Base-by-base conservation (phyloP, 1,140 invertebrate genomes). In the Myzus persicae region DNA sequence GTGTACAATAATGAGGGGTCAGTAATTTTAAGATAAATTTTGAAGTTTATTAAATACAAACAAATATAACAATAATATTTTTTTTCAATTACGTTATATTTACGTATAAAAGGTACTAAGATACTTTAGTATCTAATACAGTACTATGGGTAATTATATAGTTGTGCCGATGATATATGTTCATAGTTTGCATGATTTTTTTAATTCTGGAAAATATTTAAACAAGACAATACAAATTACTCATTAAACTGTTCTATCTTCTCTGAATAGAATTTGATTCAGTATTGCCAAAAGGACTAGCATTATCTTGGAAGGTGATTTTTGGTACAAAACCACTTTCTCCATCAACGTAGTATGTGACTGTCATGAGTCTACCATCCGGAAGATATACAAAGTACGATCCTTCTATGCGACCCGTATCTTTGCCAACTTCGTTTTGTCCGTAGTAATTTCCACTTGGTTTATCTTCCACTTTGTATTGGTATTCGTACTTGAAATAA, bases 401-500 rank as follows among this genome's bases (percentile, higher is more conserved):
- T 26, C 94, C 94, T 93, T 95, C 95, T 48, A 95, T 96, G 94
- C 96, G 96, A 91, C 96, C 96, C 93, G 95, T 95, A 6, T 95
- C 96, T 93, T 97, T 96, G 1, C 96, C 96, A 38, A 95, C 94
- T 95, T 97, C 97, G 92, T 96, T 96, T 88, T 96, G 96, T 26
- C 96, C 96, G 94, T 96, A 97, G 95, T 96, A 97, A 38, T 96
- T 95, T 93, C 96, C 95, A 92, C 96, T 96, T 94, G 96, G 96
- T 93, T 96, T 96, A 94, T 97, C 97, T 94, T 97, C 96, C n/a
- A 97, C 97, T 94, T 97, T 96, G 94, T 97, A 97, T 95, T 97
- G 96, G 95, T 96, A 97, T 94, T 97, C 96, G 94, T 97, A 97
- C 96, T 97, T 95, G 38, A 95, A 96, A 94, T 93, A 94, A 94